phyloP scores from a whole-genome alignment of 1,140 invertebrate genomes.

The Drosophila pachea region DNA sequence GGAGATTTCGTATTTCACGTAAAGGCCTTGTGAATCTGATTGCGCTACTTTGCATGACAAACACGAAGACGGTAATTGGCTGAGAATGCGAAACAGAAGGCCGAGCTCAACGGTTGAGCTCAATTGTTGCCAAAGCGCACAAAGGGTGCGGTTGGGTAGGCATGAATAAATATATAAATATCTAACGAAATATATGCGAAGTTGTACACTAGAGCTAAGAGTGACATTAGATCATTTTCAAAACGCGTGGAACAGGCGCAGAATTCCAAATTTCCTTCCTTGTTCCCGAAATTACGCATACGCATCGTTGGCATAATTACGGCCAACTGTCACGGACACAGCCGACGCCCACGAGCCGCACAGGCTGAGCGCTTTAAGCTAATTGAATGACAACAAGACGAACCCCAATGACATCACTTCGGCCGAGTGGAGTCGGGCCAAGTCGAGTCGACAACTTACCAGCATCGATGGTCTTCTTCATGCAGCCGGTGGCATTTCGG shows the following conservation, averaged over 20 bases:
- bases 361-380: slow-evolving; percentile 27
- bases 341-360: neutral
- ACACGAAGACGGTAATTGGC: slow-evolving; percentile 39
- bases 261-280: neutral
- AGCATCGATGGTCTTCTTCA: slow-evolving; percentile 64
- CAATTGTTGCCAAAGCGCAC: slow-evolving; percentile 1
- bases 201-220: neutral
- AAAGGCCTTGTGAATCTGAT: no score
- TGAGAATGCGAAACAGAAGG: slow-evolving; percentile 36
- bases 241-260: neutral
- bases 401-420: slow-evolving; percentile 22
- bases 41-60: slow-evolving; percentile 8
- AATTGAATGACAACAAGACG: slow-evolving; percentile 34
- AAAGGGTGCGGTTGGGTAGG: slow-evolving; percentile 1
- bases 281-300: neutral
- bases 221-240: slow-evolving; percentile 2
- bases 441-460: slow-evolving; percentile 52
- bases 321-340: neutral
- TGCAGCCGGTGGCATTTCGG: slow-evolving; percentile 72
- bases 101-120: slow-evolving; percentile 9
- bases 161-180: neutral
- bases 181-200: slow-evolving; percentile 2
- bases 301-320: slow-evolving; percentile 9
- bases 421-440: neutral
- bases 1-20: neutral